phyloP scores from a whole-genome alignment of 2,797 vertebrate species.

The Eurystomus glaucurus region DNA sequence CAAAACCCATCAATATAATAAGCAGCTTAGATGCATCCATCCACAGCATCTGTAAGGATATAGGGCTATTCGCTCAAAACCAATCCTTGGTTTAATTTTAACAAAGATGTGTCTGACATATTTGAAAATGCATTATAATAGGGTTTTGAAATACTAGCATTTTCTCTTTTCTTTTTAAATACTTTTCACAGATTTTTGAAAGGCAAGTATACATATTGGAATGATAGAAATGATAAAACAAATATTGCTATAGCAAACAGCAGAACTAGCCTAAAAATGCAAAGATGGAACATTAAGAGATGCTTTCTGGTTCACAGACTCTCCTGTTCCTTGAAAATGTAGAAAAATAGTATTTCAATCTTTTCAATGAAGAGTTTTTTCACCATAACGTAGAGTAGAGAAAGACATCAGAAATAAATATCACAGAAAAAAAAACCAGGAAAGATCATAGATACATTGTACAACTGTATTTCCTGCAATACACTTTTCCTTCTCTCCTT shows the following conservation, averaged over 20 bases:
- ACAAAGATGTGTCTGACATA: constrained; percentile 90
- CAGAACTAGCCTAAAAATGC: constrained; percentile 67
- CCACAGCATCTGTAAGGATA: constrained; percentile 90
- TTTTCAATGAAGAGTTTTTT: constrained; percentile 40
- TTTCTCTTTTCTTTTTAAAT: constrained; percentile 84
- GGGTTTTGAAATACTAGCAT: constrained; percentile 82
- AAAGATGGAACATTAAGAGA: constrained; percentile 50
- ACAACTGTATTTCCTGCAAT: constrained; percentile 68
- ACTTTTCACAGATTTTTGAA: constrained; percentile 80
- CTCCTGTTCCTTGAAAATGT: constrained; percentile 51
- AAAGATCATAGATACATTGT: constrained; percentile 54
- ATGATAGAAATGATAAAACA: constrained; percentile 78
- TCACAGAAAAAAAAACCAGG: constrained; percentile 43
- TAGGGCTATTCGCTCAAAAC: constrained; percentile 95
- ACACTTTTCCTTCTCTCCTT: constrained; percentile 6
- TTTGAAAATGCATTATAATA: constrained; percentile 88
- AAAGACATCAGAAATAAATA: constrained; percentile 36
- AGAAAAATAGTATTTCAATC: background rate
- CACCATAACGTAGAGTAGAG: constrained; percentile 33
- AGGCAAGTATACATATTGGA: constrained; percentile 72
- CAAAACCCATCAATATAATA: constrained; percentile 99
- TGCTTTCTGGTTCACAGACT: constrained; percentile 29
- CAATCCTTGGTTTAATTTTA: constrained; percentile 93
- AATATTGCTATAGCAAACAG: constrained; percentile 60
- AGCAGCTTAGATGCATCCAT: constrained; percentile 96